Conservation (phyloP, 2,797 vertebrate genomes). For the Decapterus maruadsi region DNA sequence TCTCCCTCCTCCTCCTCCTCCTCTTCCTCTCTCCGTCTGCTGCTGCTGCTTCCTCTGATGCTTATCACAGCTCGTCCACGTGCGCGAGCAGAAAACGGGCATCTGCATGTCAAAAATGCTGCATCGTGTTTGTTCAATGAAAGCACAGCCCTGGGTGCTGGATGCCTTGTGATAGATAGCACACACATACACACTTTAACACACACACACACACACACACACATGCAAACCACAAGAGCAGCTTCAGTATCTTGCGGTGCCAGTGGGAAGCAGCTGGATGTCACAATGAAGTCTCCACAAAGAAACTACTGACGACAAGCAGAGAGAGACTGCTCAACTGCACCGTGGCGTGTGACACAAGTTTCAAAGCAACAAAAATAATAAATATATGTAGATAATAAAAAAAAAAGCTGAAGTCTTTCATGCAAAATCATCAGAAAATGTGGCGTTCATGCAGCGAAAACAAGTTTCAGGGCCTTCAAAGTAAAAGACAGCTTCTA, state of each 20-base stretch:
- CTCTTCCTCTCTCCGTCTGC: conserved; percentile 4
- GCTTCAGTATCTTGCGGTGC: conserved; percentile 30
- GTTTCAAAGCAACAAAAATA: not conserved
- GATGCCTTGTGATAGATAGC: conserved; percentile 17
- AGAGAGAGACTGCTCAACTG: conserved; percentile 34
- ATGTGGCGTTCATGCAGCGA: no score
- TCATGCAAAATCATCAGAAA: not conserved
- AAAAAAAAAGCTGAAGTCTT: not conserved
- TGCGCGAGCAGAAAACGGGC: conserved; percentile 5
- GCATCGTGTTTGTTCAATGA: conserved; percentile 52
- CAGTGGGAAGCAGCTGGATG: conserved; percentile 54
- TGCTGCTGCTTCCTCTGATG: conserved; percentile 30
- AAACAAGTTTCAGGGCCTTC: not conserved
- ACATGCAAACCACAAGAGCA: conserved; percentile 22
- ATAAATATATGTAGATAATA: no score
- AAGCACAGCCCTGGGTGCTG: conserved; percentile 20
- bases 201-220: conserved; percentile 1
- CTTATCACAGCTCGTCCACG: conserved; percentile 43
- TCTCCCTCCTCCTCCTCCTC: no score
- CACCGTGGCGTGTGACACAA: not conserved
- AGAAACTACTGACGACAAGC: conserved; percentile 52
- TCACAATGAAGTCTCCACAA: conserved; percentile 60
- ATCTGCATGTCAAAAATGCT: conserved; percentile 41
- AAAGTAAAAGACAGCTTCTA: not conserved
- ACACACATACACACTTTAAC: not conserved